Base-by-base conservation (phyloP, 23 tunicate genomes). In the Diplosoma virens region DNA sequence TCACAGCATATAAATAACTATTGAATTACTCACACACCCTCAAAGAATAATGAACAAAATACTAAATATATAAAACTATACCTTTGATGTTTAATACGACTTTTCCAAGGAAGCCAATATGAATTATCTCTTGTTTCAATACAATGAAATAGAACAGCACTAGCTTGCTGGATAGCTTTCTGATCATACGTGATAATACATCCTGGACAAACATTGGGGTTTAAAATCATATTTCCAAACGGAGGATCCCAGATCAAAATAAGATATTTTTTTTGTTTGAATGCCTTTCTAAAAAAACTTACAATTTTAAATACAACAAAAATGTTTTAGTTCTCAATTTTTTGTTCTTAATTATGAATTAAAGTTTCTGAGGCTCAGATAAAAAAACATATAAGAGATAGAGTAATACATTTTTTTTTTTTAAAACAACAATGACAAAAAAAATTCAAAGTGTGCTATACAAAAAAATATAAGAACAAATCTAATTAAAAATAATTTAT, bases 141-240 rank as follows among this genome's bases (percentile, higher is more conserved):
- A 64, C 65, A 86, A 60, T 79, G 92, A 48, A 86, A 86, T 21
- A 86, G 67, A 5, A 86, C 79, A 1, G 84, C 80, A 21, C 71
- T 64, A 3, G 92, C 92, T 24, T 67, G 45, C 47, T 45, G 28
- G 17, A 79, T 72, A 6, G 67, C 65, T 1, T 61, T 0, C 18
- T 64, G 80, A 37, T 86, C 84, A 47, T 78, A 72, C 16, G 92
- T 86, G 1, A 78, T 20, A 0, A 86, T 28, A 82, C 92, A 86
- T 0, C 79, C 84, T 30, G 66, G 37, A 36, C 82, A 73, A 14
- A 21, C 18, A 30, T 21, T 7, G 17, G 85, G 80, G 20, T 67
- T 46, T 22, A 54, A 25, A 1, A 16, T 25, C 27, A 79, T 35
- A 3, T 46, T 27, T 47, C 92, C 84, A 53, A 86, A 79, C 66